Base-by-base conservation (phyloP, 2,113 vertebrate species). In the Phaetusa simplex region DNA sequence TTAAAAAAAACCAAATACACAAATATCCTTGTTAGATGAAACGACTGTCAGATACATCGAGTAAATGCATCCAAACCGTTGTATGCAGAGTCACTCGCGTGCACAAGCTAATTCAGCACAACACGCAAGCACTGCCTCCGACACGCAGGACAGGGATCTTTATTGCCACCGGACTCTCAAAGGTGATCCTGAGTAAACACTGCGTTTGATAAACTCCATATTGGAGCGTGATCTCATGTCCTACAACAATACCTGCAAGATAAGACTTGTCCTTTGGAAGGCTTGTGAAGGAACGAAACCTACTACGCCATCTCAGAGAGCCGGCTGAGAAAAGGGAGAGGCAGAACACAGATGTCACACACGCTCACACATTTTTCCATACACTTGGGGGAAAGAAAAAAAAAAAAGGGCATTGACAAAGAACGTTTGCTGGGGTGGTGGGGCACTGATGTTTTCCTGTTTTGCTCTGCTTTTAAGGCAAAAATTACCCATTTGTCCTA, bases 121-220 rank as follows among this genome's bases (percentile, higher is more conserved):
- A 38, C 7, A 66, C 0, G 0, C 0, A 0, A 84, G 26, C 23
- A 2, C 52, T 26, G 27, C 40, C 70, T 53, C 70, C 3, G 2
- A 29, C 26, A 22, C 8, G n/a, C 43, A 32, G 81, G 43, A 72
- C 58, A 77, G 70, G n/a, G 66, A 90, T 58, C 70, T 72, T 89
- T 61, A 9, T 1, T 56, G 78, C 84, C 86, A 95, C 42, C 61
- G 47, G 84, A 32, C 53, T 80, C 92, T 91, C 84, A 64, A 38
- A 96, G 92, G 90, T 93, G 92, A 85, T 61, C 78, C 95, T 94
- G 95, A 93, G 62, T 79, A 95, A 97, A 96, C 93, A 96, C 34
- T 32, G 32, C 14, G 4, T 77, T 61, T 72, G 96, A 96, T 97
- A 96, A 96, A 58, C 66, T 69, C 71, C 34, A 6, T 12, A 16